These are phyloP conservation scores for Pachydiplax longipennis DNA, from an alignment of 2,888 invertebrate genomes.

Conservation along the genomic window DNA sequence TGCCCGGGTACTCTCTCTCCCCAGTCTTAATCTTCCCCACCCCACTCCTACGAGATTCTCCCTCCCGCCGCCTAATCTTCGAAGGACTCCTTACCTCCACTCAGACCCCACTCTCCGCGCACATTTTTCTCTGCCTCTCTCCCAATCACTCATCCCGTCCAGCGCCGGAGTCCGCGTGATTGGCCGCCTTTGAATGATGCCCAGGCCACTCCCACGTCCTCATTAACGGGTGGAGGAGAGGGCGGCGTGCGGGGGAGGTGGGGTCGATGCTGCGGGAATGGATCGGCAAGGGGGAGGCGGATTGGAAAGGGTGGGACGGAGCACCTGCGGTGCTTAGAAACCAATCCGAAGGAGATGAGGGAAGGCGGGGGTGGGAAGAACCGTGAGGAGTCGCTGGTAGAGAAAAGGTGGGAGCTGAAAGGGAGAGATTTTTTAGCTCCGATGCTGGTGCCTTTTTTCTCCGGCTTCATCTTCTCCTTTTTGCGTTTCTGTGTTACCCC, in stretches of 20 bases:
- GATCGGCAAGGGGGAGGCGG: background rate
- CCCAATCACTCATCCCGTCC: slow-evolving; percentile 41
- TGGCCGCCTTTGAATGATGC: slow-evolving; percentile 44
- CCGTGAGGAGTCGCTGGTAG: background rate
- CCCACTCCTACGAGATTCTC: background rate
- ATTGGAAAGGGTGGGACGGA: slow-evolving; percentile 14
- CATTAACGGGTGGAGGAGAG: slow-evolving; percentile 5
- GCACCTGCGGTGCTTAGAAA: slow-evolving; percentile 44
- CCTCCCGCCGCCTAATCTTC: background rate
- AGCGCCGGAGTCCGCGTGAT: slow-evolving; percentile 34
- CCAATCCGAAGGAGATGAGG: slow-evolving; percentile 25
- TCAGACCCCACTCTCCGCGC: slow-evolving; percentile 30
- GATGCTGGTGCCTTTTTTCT: slow-evolving; percentile 5
- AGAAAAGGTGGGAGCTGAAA: background rate
- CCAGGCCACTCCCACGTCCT: slow-evolving; percentile 42
- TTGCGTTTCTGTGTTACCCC: slow-evolving; percentile 39
- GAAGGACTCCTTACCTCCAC: slow-evolving; percentile 25
- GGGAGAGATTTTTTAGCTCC: slow-evolving; percentile 1
- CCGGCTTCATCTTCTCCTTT: background rate
- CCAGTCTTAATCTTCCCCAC: background rate
- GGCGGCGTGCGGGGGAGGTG: background rate
- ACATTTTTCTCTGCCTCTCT: slow-evolving; percentile 37
- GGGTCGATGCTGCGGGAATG: background rate
- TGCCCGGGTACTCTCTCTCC: background rate
- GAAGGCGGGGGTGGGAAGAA: background rate